Conservation (phyloP, 2,888 invertebrate genomes). For the Pandemis corylana region DNA sequence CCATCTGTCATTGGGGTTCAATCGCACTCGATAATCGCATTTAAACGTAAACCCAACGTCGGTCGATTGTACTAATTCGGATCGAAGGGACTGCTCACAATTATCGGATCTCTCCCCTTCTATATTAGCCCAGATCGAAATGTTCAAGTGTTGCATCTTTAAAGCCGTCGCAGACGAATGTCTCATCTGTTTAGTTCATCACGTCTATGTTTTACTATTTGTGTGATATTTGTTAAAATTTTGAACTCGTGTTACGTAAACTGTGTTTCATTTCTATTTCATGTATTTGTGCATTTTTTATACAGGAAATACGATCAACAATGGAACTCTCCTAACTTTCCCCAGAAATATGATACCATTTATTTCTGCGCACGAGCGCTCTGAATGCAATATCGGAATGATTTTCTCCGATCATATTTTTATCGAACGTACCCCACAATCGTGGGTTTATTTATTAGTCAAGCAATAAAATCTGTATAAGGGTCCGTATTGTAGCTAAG, state of each 20-base stretch:
- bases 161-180: neutral
- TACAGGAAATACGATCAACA: neutral
- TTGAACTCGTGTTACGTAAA: neutral
- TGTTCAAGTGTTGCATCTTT: neutral
- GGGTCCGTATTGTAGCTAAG: constrained; percentile 74
- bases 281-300: neutral
- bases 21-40: constrained; percentile 72
- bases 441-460: constrained; percentile 79
- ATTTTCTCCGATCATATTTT: constrained; percentile 53
- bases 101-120: constrained; percentile 15
- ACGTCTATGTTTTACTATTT: neutral
- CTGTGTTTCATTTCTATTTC: neutral
- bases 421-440: constrained; percentile 63
- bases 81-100: constrained; percentile 45
- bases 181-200: too few species aligned
- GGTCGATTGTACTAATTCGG: constrained; percentile 65
- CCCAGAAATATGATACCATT: constrained; percentile 64
- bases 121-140: constrained; percentile 16
- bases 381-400: constrained; percentile 72
- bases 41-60: constrained; percentile 62
- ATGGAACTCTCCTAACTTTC: constrained; percentile 46
- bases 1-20: constrained; percentile 80
- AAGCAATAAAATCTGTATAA: constrained; percentile 72
- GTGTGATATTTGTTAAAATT: too few species aligned
- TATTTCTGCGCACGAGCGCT: constrained; percentile 62